Conservation (phyloP, 1,140 invertebrate species). For the Drosophila baimaii region DNA sequence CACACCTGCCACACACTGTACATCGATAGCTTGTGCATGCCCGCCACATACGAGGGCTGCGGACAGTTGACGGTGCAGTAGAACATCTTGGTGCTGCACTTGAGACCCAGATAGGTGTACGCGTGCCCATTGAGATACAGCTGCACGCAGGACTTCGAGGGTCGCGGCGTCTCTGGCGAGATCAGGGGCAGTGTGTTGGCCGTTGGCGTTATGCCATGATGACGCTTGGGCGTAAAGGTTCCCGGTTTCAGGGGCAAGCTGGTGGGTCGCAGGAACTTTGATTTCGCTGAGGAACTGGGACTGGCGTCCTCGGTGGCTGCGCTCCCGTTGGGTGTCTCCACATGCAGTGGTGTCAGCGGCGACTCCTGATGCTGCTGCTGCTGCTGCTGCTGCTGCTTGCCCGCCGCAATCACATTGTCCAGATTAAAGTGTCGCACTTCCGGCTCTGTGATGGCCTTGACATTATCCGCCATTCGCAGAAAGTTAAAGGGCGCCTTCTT, state of each 20-base stretch:
- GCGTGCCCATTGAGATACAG: constrained; percentile 95
- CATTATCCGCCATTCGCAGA: constrained; percentile 77
- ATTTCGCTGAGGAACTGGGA: constrained; percentile 34
- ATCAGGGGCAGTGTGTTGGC: constrained; percentile 91
- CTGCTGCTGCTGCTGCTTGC: constrained; percentile 1
- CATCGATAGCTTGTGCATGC: constrained; percentile 97
- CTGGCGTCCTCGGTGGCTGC: not conserved
- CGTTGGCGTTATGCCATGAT: constrained; percentile 90
- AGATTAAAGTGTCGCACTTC: constrained; percentile 86
- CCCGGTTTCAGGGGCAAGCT: constrained; percentile 92
- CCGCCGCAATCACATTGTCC: constrained; percentile 83
- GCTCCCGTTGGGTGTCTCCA: constrained; percentile 26
- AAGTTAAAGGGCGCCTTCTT: constrained; percentile 74
- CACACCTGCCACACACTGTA: constrained; percentile 98
- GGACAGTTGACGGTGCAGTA: constrained; percentile 97
- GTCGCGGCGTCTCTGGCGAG: constrained; percentile 95
- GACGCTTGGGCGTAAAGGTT: constrained; percentile 90
- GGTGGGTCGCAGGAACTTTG: constrained; percentile 90
- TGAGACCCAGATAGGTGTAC: constrained; percentile 95
- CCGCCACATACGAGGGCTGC: constrained; percentile 97
- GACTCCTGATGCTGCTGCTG: not conserved
- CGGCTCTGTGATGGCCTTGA: constrained; percentile 54
- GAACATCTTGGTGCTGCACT: constrained; percentile 94
- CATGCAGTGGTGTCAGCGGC: constrained; percentile 4
- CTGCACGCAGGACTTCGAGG: constrained; percentile 94